Evolutionary conservation across 2,113 vertebrate genomes (phyloP).

Genomic region (Lepisosteus osseus): DNA sequence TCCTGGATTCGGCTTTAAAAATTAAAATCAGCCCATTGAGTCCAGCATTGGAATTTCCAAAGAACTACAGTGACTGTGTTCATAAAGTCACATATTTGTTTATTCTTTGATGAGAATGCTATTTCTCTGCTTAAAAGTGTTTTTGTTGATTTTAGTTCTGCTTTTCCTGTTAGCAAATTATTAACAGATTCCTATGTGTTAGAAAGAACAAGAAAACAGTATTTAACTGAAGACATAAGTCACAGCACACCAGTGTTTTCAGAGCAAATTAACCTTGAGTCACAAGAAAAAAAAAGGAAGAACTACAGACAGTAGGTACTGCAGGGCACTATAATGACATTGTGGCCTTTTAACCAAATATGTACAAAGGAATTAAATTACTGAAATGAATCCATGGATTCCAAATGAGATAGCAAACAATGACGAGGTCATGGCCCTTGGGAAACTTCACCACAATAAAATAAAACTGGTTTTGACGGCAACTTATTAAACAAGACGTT

Average conservation of each 20-base stretch:
- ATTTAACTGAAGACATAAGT: slow-evolving; percentile 24
- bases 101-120: no score
- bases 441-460: slow-evolving; percentile 56
- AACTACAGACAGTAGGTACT: slow-evolving; percentile 40
- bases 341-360: slow-evolving; percentile 45
- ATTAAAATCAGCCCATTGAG: not conserved
- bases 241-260: slow-evolving; percentile 48
- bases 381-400: slow-evolving; percentile 9
- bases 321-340: slow-evolving; percentile 24
- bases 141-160: not conserved
- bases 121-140: no score
- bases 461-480: slow-evolving; percentile 47
- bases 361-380: slow-evolving; percentile 49
- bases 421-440: slow-evolving; percentile 40
- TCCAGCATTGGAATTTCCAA: not conserved
- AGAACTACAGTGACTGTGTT: not conserved
- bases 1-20: not conserved
- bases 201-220: not conserved
- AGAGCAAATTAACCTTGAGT: slow-evolving; percentile 55
- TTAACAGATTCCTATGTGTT: slow-evolving; percentile 35
- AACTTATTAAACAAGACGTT: slow-evolving; percentile 60
- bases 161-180: not conserved
- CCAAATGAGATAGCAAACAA: slow-evolving; percentile 1
- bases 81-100: no score
- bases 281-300: slow-evolving; percentile 50